A percentile compares a stretch with the other conserved stretches of the same genome.
phyloP scores from a whole-genome alignment of 2,797 vertebrate genomes.

The Xenopus petersii region DNA sequence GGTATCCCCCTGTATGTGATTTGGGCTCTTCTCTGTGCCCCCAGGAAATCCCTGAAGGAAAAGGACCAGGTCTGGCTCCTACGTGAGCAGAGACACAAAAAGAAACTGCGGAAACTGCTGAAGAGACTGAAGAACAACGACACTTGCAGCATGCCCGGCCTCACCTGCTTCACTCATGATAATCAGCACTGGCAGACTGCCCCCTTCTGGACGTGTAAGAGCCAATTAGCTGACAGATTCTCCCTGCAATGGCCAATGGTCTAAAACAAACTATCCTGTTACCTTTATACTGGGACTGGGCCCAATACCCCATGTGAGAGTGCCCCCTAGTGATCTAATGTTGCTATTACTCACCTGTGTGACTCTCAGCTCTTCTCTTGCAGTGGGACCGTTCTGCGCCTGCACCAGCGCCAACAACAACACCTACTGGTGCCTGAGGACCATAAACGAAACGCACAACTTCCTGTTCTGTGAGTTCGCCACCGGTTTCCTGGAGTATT shows the following conservation, averaged over 20 bases:
- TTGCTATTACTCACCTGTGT: too few relatives aligned
- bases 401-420: slow-evolving; percentile 98
- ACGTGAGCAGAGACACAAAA: slow-evolving; percentile 88
- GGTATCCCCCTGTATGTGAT: neutral
- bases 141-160: slow-evolving; percentile 96
- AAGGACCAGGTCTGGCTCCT: slow-evolving; percentile 87
- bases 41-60: slow-evolving; percentile 81
- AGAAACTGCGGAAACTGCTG: slow-evolving; percentile 92
- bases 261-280: too few relatives aligned
- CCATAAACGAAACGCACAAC: slow-evolving; percentile 95
- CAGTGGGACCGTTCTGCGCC: slow-evolving; percentile 94
- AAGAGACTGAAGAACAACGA: slow-evolving; percentile 94
- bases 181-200: slow-evolving; percentile 98
- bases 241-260: too few relatives aligned
- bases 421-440: slow-evolving; percentile 95
- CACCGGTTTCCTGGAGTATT: slow-evolving; percentile 96
- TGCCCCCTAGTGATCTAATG: too few relatives aligned
- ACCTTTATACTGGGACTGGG: too few relatives aligned
- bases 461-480: slow-evolving; percentile 98
- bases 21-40: neutral
- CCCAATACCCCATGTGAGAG: too few relatives aligned
- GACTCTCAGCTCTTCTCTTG: slow-evolving; percentile 23
- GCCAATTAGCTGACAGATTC: too few relatives aligned
- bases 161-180: slow-evolving; percentile 97
- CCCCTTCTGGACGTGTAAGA: slow-evolving; percentile 93